These are phyloP conservation scores for Dendronephthya gigantea DNA, from an alignment of 64 coral and sea anemone genomes.

Conservation along the genomic window DNA sequence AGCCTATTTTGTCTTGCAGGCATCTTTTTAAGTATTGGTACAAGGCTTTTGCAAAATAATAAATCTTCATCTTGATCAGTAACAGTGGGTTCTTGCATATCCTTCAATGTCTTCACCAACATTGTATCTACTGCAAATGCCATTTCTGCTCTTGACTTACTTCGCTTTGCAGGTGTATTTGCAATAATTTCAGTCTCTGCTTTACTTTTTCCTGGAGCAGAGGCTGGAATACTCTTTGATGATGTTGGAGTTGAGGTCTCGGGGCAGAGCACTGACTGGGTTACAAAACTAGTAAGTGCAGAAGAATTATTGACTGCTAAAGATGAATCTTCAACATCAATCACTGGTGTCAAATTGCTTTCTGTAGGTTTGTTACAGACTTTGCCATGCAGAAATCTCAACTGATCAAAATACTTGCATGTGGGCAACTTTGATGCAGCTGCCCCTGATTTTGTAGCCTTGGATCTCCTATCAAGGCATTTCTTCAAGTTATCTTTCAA, in stretches of 20 bases:
- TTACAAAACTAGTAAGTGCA: too few species aligned
- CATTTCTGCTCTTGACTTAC: background rate
- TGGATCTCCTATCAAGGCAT: too few species aligned
- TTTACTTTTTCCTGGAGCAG: background rate
- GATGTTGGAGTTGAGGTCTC: background rate
- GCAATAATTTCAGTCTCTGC: background rate
- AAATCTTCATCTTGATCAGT: background rate
- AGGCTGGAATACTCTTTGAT: background rate
- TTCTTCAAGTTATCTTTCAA: too few species aligned
- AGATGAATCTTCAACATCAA: background rate
- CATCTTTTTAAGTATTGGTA: background rate
- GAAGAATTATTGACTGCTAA: background rate
- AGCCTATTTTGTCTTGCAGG: background rate
- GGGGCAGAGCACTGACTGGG: too few species aligned
- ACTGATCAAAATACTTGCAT: background rate
- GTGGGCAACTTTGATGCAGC: background rate
- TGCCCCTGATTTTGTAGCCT: too few species aligned
- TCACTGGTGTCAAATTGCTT: background rate
- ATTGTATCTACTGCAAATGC: background rate
- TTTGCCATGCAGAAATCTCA: background rate
- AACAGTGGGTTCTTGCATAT: background rate
- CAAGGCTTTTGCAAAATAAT: background rate
- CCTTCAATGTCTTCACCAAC: background rate
- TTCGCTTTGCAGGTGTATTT: background rate
- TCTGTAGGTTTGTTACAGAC: background rate